Evolutionary conservation across 2,113 vertebrate genomes (phyloP).

Genomic region (Picathartes gymnocephalus): DNA sequence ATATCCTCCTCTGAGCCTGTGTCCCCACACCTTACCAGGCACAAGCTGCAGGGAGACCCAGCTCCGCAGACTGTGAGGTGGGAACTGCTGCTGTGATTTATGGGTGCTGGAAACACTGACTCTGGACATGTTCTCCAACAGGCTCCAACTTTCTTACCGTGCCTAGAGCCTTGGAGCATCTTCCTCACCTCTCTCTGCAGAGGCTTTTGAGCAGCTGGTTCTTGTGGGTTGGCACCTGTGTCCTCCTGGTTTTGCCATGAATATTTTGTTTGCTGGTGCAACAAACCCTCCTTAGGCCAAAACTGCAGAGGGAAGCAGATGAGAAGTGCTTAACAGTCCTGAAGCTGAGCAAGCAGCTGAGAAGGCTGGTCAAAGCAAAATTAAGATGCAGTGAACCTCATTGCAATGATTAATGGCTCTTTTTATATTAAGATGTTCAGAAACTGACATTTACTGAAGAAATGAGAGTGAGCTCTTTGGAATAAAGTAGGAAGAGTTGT

Average conservation of each 20-base stretch:
- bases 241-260: neutral
- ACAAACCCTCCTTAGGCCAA: neutral
- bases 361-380: neutral
- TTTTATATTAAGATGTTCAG: neutral
- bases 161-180: neutral
- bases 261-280: neutral
- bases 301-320: neutral
- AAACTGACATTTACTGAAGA: neutral
- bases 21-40: neutral
- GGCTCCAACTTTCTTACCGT: neutral
- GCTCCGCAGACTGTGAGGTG: neutral
- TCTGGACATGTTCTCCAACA: rapidly evolving
- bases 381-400: neutral
- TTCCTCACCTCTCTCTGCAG: neutral
- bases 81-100: neutral
- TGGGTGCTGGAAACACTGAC: neutral
- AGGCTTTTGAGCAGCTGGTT: neutral
- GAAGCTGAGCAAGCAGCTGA: neutral
- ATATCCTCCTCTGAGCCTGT: neutral
- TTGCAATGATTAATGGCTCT: neutral
- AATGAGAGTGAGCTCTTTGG: neutral
- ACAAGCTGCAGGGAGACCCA: neutral
- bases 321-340: neutral
- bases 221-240: neutral
- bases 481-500: neutral